Evolutionary conservation across 2,797 vertebrate genomes (phyloP).

Genomic region (Antrozous pallidus): DNA sequence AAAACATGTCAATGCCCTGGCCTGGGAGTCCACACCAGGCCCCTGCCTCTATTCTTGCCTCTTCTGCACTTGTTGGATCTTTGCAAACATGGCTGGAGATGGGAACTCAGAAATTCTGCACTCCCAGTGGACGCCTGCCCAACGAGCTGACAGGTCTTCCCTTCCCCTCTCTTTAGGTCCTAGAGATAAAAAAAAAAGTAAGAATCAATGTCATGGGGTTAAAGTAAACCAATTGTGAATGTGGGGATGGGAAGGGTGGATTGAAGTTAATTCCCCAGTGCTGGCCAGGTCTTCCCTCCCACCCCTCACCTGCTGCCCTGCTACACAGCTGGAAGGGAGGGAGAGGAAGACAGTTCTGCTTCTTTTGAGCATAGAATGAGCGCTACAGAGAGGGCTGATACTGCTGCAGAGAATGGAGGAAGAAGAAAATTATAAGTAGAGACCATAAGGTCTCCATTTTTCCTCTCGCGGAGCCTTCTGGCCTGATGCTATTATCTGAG

Average conservation of each 20-base stretch:
- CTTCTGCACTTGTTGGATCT: not conserved
- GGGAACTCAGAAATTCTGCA: not conserved
- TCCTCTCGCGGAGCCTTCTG: not conserved
- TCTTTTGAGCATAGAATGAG: not conserved
- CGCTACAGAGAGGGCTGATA: not conserved
- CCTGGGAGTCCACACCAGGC: fast-evolving
- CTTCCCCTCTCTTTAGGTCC: not conserved
- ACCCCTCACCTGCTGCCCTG: not conserved
- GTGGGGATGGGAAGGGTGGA: too few relatives aligned
- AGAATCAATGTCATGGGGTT: not conserved
- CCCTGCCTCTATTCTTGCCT: not conserved
- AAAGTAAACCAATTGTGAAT: not conserved
- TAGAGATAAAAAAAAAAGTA: not conserved
- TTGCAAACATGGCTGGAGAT: not conserved
- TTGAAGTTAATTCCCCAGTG: not conserved
- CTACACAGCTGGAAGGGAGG: not conserved
- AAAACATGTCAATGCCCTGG: not conserved
- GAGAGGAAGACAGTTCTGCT: not conserved
- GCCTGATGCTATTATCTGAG: not conserved
- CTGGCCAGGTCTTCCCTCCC: not conserved
- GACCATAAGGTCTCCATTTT: not conserved
- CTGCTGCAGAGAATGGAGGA: not conserved
- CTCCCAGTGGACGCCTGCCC: not conserved
- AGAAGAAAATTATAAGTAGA: not conserved
- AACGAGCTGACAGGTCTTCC: not conserved